Evolutionary conservation across 2,888 invertebrate species (phyloP).

Genomic region (Netelia virgata): DNA sequence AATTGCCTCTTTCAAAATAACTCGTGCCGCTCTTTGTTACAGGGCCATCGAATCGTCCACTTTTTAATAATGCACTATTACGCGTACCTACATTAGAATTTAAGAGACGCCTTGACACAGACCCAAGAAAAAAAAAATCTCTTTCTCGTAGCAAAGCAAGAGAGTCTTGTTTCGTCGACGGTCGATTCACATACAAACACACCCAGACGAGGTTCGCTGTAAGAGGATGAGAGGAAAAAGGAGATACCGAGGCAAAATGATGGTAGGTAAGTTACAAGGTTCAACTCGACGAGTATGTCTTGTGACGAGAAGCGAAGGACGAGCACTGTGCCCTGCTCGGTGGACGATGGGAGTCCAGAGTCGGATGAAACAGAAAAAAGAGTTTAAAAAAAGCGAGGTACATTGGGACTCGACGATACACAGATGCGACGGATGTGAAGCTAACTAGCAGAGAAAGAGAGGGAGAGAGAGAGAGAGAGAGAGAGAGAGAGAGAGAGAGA

Average conservation of each 20-base stretch:
- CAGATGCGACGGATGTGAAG: slow-evolving; percentile 83
- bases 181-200: not conserved
- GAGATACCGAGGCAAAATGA: not conserved
- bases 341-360: slow-evolving; percentile 13
- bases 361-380: slow-evolving; percentile 45
- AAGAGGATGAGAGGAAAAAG: not conserved
- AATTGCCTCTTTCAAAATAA: too few species aligned
- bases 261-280: slow-evolving; percentile 2
- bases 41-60: too few species aligned
- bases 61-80: too few species aligned
- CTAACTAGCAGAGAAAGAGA: slow-evolving; percentile 55
- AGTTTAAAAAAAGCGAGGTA: slow-evolving; percentile 47
- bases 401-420: slow-evolving; percentile 77
- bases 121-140: not conserved
- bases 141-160: slow-evolving; percentile 6
- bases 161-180: not conserved
- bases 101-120: too few species aligned
- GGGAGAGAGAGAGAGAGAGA: not conserved
- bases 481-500: not conserved
- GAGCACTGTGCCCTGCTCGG: slow-evolving; percentile 10
- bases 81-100: too few species aligned
- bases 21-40: too few species aligned
- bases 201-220: not conserved
- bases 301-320: slow-evolving; percentile 25
- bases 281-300: slow-evolving; percentile 4